These are phyloP conservation scores for Galerucella nymphaeae DNA, from an alignment of 2,888 invertebrate genomes.

Conservation along the genomic window DNA sequence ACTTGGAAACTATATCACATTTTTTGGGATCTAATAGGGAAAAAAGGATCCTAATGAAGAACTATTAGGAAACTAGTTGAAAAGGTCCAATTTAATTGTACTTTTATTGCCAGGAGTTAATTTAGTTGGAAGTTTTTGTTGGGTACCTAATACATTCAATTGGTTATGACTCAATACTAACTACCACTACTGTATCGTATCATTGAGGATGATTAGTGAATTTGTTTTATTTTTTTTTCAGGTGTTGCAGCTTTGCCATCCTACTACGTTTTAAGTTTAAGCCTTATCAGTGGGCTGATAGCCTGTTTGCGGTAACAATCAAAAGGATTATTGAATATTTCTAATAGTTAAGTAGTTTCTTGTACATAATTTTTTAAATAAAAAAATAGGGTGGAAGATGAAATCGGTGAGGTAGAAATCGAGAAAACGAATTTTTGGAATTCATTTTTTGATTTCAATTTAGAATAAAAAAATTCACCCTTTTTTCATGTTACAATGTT, in stretches of 20 bases:
- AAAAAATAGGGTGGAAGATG: neutral
- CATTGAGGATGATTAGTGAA: too few species aligned
- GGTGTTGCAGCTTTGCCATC: constrained; percentile 6
- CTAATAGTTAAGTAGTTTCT: constrained; percentile 7
- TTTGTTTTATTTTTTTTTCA: constrained; percentile 18
- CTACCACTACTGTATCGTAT: too few species aligned
- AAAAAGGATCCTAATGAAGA: neutral
- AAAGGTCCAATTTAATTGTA: constrained; percentile 1
- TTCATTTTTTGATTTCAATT: too few species aligned
- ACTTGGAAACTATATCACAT: constrained; percentile 14
- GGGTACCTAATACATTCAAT: too few species aligned
- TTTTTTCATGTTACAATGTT: too few species aligned
- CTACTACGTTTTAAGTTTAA: neutral
- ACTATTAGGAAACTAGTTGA: neutral
- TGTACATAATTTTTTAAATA: constrained; percentile 19
- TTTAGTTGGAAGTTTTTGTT: neutral
- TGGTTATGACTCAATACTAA: too few species aligned
- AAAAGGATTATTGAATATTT: constrained; percentile 2
- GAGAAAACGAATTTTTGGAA: neutral
- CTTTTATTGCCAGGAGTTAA: neutral
- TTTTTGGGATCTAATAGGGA: neutral
- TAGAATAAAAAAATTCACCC: too few species aligned
- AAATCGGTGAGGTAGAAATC: neutral
- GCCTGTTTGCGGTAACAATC: constrained; percentile 31
- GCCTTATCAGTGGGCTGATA: neutral